These are phyloP conservation scores for Thecocarcelia acutangulata DNA, from an alignment of 2,888 invertebrate genomes.

Conservation along the genomic window DNA sequence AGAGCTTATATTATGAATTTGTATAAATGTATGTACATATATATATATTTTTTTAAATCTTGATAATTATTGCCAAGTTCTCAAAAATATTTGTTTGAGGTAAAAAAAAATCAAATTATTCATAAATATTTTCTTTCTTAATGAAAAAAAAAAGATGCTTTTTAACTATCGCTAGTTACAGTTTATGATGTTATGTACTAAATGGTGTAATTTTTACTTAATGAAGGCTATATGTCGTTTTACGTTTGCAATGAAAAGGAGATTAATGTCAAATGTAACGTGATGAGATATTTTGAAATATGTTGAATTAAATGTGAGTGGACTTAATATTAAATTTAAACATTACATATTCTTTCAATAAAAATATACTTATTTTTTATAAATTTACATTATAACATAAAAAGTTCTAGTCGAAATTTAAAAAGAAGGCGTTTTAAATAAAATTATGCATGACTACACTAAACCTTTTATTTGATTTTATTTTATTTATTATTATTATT, in stretches of 20 bases:
- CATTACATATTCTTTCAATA: slow-evolving; percentile 33
- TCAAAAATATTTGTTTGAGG: no score
- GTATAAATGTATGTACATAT: no score
- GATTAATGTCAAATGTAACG: slow-evolving; percentile 18
- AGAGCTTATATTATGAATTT: no score
- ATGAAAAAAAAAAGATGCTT: neutral
- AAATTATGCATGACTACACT: slow-evolving; percentile 51
- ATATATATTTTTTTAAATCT: no score
- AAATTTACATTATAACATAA: slow-evolving; percentile 51
- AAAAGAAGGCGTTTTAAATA: slow-evolving; percentile 45
- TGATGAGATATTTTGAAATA: slow-evolving; percentile 42
- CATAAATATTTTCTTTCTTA: no score
- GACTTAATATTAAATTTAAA: slow-evolving; percentile 30
- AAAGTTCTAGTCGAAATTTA: slow-evolving; percentile 37
- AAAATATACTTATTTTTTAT: slow-evolving; percentile 42
- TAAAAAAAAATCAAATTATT: no score
- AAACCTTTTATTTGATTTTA: slow-evolving; percentile 39
- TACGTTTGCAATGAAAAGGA: slow-evolving; percentile 43
- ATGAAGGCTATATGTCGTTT: slow-evolving; percentile 40
- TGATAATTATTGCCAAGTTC: no score
- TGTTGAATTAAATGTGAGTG: slow-evolving; percentile 32
- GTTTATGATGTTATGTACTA: slow-evolving; percentile 32
- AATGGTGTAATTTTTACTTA: slow-evolving; percentile 24
- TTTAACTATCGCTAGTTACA: slow-evolving; percentile 35
- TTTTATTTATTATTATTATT: slow-evolving; percentile 1